phyloP scores from a whole-genome alignment of 2,888 invertebrate genomes.

The Carabus problematicus region DNA sequence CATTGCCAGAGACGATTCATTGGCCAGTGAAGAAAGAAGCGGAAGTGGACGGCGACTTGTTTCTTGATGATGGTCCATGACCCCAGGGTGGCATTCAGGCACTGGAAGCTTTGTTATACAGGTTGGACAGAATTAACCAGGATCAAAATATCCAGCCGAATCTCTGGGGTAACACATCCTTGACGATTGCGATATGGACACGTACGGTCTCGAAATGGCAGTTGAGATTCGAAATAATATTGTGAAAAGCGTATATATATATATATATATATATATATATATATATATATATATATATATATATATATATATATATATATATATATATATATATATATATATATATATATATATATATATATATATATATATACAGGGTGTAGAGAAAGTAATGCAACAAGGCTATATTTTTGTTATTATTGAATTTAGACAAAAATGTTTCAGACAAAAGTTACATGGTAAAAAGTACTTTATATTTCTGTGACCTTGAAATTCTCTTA shows the following conservation, averaged over 20 bases:
- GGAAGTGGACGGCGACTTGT: constrained; percentile 85
- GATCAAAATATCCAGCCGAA: constrained; percentile 75
- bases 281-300: too few relatives aligned
- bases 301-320: too few relatives aligned
- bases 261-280: too few relatives aligned
- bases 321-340: too few relatives aligned
- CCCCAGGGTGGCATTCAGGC: constrained; percentile 91
- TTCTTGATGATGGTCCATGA: constrained; percentile 97
- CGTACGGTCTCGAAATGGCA: constrained; percentile 94
- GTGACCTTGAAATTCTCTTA: too few relatives aligned
- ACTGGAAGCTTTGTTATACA: constrained; percentile 90
- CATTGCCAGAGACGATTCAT: constrained; percentile 51
- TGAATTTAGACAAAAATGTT: too few relatives aligned
- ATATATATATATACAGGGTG: too few relatives aligned
- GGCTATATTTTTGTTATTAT: too few relatives aligned
- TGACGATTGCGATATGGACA: constrained; percentile 96
- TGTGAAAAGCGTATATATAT: neutral
- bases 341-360: too few relatives aligned
- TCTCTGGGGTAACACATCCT: constrained; percentile 86
- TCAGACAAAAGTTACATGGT: too few relatives aligned
- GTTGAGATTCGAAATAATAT: constrained; percentile 64
- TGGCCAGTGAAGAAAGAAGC: constrained; percentile 91
- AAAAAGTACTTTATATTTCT: too few relatives aligned
- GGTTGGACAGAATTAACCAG: constrained; percentile 81
- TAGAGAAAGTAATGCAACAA: too few relatives aligned